Evolutionary conservation across 2,797 vertebrate species (phyloP), one percentile per base, ranked within the genome.

Genomic region (Phaenicophaeus curvirostris): DNA sequence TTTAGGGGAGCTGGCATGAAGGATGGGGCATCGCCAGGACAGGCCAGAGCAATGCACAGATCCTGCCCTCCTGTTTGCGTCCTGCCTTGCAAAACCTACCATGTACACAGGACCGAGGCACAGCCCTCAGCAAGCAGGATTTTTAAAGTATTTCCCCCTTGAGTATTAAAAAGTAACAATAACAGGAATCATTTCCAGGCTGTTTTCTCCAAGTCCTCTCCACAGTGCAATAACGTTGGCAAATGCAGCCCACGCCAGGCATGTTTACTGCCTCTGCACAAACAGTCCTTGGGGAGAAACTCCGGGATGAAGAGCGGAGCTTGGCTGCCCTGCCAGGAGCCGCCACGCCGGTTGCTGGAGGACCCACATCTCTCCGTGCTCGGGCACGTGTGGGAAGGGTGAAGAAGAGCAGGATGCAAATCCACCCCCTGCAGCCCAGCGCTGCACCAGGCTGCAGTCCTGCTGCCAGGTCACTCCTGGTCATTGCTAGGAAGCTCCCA

Each of bases 331-430:
- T 12, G 44, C 71, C 39, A 20, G 67, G 51, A 23, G 15, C 11
- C 17, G 19, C 37, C 11, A 9, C 4, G 21, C 21, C 2, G 18
- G 33, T 4, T 42, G 24, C 39, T 14, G 33, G 33, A 19, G 74
- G 33, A 14, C 28, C 18, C 20, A 0, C 1, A 3, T 33, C 31
- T 30, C 48, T 9, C 50, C 0, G 0, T 3, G 23, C 46, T 18
- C 3, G 0, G 63, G 41, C 21, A 33, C 2, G 1, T 1, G 0
- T 39, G 54, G 71, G 80, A 12, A 41, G n/a, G 51, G 28, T 19
- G 53, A 30, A 20, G 41, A 14, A 51, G 9, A 69, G 51, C 23
- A 31, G 68, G 44, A 28, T 3, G 33, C 19, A 46, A n/a, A 78
- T 51, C 35, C 41, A 15, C 1, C 24, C 51, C 42, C 30, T 8